These are phyloP conservation scores for Brachyptera putata DNA, from an alignment of 2,888 invertebrate genomes.

Conservation along the genomic window DNA sequence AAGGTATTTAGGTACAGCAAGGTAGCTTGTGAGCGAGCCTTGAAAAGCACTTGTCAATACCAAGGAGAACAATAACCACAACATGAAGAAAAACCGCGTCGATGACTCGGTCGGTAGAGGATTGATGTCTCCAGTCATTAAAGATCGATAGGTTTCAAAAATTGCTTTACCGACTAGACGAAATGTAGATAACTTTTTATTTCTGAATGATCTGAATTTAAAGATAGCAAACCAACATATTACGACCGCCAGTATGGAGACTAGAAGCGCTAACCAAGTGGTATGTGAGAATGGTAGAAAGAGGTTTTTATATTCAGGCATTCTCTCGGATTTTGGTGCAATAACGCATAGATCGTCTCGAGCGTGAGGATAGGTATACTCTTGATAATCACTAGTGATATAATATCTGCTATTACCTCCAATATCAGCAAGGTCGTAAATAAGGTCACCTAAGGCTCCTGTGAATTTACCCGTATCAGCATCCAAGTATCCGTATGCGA, in stretches of 20 bases:
- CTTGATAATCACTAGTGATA: constrained; percentile 42
- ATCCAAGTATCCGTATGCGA: not conserved
- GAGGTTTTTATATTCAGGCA: constrained; percentile 46
- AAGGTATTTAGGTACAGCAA: constrained; percentile 45
- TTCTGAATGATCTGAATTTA: not conserved
- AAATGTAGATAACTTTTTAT: not conserved
- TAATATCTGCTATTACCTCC: constrained; percentile 46
- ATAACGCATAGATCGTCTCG: constrained; percentile 45
- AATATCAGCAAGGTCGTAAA: constrained; percentile 41
- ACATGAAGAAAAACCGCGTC: constrained; percentile 34
- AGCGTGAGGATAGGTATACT: constrained; percentile 42
- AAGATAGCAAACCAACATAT: not conserved
- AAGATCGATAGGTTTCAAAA: not conserved
- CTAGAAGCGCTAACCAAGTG: constrained; percentile 36
- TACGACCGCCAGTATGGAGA: not conserved
- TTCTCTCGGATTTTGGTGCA: constrained; percentile 43
- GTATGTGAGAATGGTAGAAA: not conserved
- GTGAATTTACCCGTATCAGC: not conserved
- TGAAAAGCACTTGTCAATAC: constrained; percentile 45
- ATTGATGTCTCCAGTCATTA: not conserved
- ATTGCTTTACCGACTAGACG: not conserved
- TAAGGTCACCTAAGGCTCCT: constrained; percentile 43
- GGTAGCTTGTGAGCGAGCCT: constrained; percentile 46
- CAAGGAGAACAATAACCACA: constrained; percentile 43
- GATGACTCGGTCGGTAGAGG: not conserved